Evolutionary conservation across 2,888 invertebrate genomes (phyloP).

Genomic region (Hypsopygia costalis): DNA sequence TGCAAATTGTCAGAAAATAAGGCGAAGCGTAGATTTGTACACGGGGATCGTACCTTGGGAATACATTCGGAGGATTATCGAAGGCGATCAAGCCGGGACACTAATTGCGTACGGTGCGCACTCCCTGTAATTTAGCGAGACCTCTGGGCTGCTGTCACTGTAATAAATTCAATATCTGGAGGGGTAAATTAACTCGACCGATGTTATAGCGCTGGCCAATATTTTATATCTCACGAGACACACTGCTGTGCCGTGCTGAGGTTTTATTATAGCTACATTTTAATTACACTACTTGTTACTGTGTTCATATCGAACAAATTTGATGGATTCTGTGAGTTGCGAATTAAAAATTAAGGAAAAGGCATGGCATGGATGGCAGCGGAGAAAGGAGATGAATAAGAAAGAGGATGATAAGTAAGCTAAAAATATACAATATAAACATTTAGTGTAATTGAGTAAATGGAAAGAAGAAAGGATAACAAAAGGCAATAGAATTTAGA

Average conservation of each 20-base stretch:
- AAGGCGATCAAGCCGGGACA: slow-evolving; percentile 8
- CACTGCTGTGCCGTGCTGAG: background rate
- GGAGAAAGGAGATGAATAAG: too few relatives aligned
- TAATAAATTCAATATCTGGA: slow-evolving; percentile 28
- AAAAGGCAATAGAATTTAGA: too few relatives aligned
- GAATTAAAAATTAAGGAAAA: too few relatives aligned
- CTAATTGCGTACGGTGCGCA: slow-evolving; percentile 11
- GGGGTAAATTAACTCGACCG: slow-evolving; percentile 4
- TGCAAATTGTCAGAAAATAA: background rate
- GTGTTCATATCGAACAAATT: too few relatives aligned
- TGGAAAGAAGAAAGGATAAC: too few relatives aligned
- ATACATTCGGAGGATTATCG: slow-evolving; percentile 5
- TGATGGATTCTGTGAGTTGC: too few relatives aligned
- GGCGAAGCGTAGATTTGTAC: background rate
- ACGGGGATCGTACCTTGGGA: background rate
- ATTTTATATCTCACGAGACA: background rate
- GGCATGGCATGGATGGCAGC: too few relatives aligned
- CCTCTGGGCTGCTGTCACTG: slow-evolving; percentile 23
- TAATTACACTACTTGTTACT: too few relatives aligned
- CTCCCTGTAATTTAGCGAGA: slow-evolving; percentile 8
- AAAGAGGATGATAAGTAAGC: too few relatives aligned
- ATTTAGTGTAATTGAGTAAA: too few relatives aligned
- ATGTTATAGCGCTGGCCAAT: background rate
- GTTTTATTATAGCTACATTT: background rate
- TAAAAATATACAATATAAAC: too few relatives aligned